Evolutionary conservation across 2,888 invertebrate genomes (phyloP).

Genomic region (Drosophila mayaguana): DNA sequence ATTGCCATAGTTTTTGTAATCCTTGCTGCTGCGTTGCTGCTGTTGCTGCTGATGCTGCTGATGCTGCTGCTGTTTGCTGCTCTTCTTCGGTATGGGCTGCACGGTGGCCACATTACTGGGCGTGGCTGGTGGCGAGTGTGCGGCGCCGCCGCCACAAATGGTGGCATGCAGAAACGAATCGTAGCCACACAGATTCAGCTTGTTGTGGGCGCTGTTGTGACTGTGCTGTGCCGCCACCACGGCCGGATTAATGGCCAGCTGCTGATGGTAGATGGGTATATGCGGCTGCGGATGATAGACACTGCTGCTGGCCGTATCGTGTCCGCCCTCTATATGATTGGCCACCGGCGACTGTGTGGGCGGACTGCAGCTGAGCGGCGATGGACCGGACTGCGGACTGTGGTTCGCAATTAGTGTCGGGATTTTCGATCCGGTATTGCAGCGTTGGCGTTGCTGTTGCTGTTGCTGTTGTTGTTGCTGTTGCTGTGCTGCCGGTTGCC

Average conservation of each 20-base stretch:
- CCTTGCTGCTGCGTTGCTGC: constrained; percentile 81
- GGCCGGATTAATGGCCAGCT: constrained; percentile 87
- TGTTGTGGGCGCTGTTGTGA: constrained; percentile 83
- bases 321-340: constrained; percentile 57
- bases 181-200: constrained; percentile 86
- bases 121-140: constrained; percentile 78
- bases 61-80: constrained; percentile 17
- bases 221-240: constrained; percentile 85
- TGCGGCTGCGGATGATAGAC: constrained; percentile 83
- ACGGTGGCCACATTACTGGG: constrained; percentile 82
- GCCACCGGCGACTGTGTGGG: constrained; percentile 65
- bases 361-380: constrained; percentile 83
- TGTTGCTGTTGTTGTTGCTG: constrained; percentile 57
- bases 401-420: constrained; percentile 84
- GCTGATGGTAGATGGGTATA: constrained; percentile 88
- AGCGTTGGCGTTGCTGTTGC: constrained; percentile 83
- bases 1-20: constrained; percentile 84
- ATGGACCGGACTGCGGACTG: constrained; percentile 69
- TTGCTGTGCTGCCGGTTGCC: constrained; percentile 76
- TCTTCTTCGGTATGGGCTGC: constrained; percentile 82
- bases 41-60: constrained; percentile 49
- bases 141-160: constrained; percentile 85
- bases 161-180: constrained; percentile 88
- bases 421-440: constrained; percentile 85
- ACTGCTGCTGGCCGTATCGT: constrained; percentile 62